Percentiles rank a stretch among this genome's conserved stretches.
Evolutionary conservation across 1,140 invertebrate species (phyloP).

Genomic region (Euborellia annulipes): DNA sequence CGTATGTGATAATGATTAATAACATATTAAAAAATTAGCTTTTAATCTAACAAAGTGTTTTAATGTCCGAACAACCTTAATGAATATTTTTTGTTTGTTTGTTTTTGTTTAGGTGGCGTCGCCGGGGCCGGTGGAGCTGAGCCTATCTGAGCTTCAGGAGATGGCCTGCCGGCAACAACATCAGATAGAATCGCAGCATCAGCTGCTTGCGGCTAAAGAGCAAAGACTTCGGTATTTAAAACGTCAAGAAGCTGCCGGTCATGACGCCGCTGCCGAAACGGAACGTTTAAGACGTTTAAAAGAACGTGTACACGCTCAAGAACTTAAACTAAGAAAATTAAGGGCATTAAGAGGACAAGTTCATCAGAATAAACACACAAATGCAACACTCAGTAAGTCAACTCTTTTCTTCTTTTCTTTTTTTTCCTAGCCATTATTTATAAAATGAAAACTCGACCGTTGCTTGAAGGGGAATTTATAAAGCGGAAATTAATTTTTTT

Average conservation of each 20-base stretch:
- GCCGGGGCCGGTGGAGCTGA: constrained; percentile 62
- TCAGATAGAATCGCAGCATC: constrained; percentile 86
- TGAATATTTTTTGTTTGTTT: too few relatives aligned
- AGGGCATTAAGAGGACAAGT: constrained; percentile 80
- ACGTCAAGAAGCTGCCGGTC: constrained; percentile 72
- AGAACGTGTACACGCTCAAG: constrained; percentile 84
- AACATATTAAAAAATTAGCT: too few relatives aligned
- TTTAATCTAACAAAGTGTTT: too few relatives aligned
- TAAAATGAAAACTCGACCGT: too few relatives aligned
- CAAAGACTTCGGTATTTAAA: constrained; percentile 87
- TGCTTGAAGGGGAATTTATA: too few relatives aligned
- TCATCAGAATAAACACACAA: constrained; percentile 76
- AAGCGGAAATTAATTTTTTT: too few relatives aligned
- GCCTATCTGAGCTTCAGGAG: constrained; percentile 81
- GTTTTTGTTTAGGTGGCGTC: too few relatives aligned
- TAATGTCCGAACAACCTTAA: too few relatives aligned
- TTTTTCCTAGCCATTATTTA: not conserved
- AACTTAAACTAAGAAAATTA: constrained; percentile 79
- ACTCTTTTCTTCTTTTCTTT: constrained; percentile 8
- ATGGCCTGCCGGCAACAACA: constrained; percentile 91
- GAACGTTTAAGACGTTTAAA: constrained; percentile 70
- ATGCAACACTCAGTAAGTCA: constrained; percentile 86
- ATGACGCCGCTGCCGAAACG: constrained; percentile 71
- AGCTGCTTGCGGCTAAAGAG: constrained; percentile 77
- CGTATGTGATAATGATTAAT: too few relatives aligned